These are phyloP conservation scores for Diarsia dahlii DNA, from an alignment of 2,888 invertebrate genomes.

Conservation along the genomic window DNA sequence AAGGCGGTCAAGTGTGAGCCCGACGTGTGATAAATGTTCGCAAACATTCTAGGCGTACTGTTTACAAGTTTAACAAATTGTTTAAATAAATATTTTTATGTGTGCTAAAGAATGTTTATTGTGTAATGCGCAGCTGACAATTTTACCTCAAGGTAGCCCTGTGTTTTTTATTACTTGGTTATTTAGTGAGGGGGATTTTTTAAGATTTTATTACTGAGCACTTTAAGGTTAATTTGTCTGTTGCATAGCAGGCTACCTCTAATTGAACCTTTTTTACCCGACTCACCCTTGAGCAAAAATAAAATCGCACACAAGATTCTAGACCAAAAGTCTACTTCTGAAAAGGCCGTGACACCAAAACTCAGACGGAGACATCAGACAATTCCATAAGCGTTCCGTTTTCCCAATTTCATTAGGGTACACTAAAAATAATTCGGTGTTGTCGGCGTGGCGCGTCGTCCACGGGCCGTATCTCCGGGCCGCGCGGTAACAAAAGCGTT, in stretches of 20 bases:
- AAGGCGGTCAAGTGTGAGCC: conserved; percentile 63
- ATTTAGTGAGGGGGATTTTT: conserved; percentile 19
- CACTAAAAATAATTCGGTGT: conserved; percentile 67
- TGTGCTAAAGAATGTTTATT: conserved; percentile 55
- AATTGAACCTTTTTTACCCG: not conserved
- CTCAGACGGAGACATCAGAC: conserved; percentile 35
- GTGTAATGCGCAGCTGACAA: conserved; percentile 57
- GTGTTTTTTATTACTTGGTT: conserved; percentile 42
- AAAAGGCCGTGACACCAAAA: conserved; percentile 48
- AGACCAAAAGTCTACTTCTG: not conserved
- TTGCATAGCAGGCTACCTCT: not conserved
- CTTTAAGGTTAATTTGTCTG: conserved; percentile 32
- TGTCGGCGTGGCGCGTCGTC: conserved; percentile 62
- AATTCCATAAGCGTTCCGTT: conserved; percentile 61
- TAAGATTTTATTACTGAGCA: conserved; percentile 34
- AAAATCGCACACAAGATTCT: not conserved
- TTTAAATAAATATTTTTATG: conserved; percentile 59
- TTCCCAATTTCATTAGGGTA: conserved; percentile 63
- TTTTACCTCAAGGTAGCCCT: conserved; percentile 51
- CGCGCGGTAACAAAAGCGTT: conserved; percentile 82
- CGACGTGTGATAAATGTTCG: conserved; percentile 58
- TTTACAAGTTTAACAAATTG: conserved; percentile 60
- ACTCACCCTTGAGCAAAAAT: not conserved
- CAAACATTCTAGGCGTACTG: conserved; percentile 59
- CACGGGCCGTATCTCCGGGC: conserved; percentile 84